Base-by-base conservation (phyloP, 2,888 invertebrate species). In the Latrodectus elegans region DNA sequence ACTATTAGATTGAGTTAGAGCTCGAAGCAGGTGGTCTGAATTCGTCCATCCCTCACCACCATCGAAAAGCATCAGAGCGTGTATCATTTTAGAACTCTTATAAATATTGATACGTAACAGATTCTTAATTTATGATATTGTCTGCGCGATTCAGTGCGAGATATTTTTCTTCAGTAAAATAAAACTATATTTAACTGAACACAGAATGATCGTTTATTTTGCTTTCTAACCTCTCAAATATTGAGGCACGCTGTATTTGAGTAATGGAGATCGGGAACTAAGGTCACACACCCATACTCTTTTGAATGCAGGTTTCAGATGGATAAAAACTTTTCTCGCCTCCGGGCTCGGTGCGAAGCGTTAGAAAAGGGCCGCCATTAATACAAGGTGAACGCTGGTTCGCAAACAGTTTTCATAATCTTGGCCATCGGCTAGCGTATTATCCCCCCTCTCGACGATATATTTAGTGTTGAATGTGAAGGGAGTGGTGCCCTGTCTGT, bases 381-480 rank as follows among this genome's bases (percentile, higher is more conserved):
- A 78, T 73, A 79, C 75, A 80, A 85, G 85, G 85, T 85, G 70
- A 85, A 85, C 80, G 85, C 80, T 75, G 79, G 75, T 49, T 38
- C 74, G 55, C 65, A 77, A 17, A 60, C 38, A 60, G 72, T 52
- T 68, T 70, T 72, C 75, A 85, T 74, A 78, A 80, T 79, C 75
- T 79, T 53, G 14, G 78, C 75, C 80, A 80, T 80, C 68, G 53
- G 75, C 80, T 74, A 79, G 79, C 68, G 60, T 80, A 80, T 75
- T 78, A 72, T 84, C n/a, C 73, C 81, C 6, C 71, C 51, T 67
- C n/a, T 60, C 70, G 55, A 71, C 67, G 68, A 77, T 74, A 84
- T 65, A 84, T 55, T 81, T 72, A 17, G 65, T 51, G 72, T 70
- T 78, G 38, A 68, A 74, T 74, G 51, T 26, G 22, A 53, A 70